Conservation (phyloP, 1,140 invertebrate genomes). For the Penaeus vannamei region DNA sequence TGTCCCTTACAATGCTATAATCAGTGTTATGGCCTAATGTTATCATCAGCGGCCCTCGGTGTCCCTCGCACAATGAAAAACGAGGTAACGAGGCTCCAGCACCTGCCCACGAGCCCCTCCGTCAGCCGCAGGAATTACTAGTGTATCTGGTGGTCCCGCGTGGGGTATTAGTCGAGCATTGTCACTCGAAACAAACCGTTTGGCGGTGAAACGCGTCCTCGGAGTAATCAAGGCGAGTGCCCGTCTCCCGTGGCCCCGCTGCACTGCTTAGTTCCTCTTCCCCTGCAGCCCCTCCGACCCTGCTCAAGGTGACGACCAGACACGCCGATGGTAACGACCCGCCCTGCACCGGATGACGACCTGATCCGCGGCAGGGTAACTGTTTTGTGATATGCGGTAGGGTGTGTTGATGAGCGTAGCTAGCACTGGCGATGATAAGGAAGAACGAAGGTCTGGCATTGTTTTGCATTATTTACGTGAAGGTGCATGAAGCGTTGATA, state of each 20-base stretch:
- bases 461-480: too few species aligned
- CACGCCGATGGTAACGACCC: too few species aligned
- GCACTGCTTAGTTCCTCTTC: background rate
- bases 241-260: conserved; percentile 17
- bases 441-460: too few species aligned
- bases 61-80: background rate
- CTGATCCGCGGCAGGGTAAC: too few species aligned
- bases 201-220: conserved; percentile 46
- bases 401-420: too few species aligned
- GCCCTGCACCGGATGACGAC: too few species aligned
- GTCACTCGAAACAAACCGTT: conserved; percentile 53
- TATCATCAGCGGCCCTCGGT: background rate
- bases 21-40: background rate
- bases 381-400: too few species aligned
- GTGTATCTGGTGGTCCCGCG: conserved; percentile 2
- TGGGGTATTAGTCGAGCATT: conserved; percentile 42
- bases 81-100: background rate
- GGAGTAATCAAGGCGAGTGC: conserved; percentile 49
- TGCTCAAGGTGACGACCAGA: too few species aligned
- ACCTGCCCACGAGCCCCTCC: background rate
- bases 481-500: too few species aligned
- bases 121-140: conserved; percentile 42
- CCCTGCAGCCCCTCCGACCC: too few species aligned
- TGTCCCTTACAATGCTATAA: too few species aligned
- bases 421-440: too few species aligned